Conservation (phyloP, 2,113 vertebrate species). For the Dryoscopus gambensis region DNA sequence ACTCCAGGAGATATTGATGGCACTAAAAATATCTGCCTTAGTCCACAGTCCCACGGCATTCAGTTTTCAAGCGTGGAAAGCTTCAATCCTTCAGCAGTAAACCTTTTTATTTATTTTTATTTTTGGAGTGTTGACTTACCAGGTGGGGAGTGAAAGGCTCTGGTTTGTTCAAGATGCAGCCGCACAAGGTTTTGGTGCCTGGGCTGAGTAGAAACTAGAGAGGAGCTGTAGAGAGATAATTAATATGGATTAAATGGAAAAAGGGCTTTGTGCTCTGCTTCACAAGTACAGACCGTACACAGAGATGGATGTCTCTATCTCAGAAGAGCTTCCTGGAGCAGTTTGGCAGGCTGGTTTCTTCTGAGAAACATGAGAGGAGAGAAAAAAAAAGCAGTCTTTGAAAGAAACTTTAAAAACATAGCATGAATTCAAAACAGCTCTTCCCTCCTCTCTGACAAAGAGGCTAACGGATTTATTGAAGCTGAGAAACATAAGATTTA, state of each 20-base stretch:
- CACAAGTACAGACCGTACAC: slow-evolving; percentile 42
- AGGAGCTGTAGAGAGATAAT: slow-evolving; percentile 29
- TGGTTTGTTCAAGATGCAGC: neutral
- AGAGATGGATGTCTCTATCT: slow-evolving; percentile 30
- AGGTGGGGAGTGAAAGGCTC: slow-evolving; percentile 4
- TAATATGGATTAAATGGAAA: slow-evolving; percentile 49
- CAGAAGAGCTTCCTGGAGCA: slow-evolving; percentile 28
- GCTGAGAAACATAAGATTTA: neutral
- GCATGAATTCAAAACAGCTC: neutral
- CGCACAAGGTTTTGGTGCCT: neutral
- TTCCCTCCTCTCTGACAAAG: neutral
- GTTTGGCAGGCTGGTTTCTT: slow-evolving; percentile 33
- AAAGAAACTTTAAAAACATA: neutral
- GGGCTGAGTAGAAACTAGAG: neutral
- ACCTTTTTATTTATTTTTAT: slow-evolving; percentile 26
- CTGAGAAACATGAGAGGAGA: neutral
- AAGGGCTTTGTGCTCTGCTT: slow-evolving; percentile 40
- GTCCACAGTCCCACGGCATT: neutral
- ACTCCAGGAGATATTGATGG: slow-evolving; percentile 57
- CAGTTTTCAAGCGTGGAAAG: neutral
- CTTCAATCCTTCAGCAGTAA: neutral
- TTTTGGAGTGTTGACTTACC: neutral
- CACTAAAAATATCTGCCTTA: slow-evolving; percentile 63
- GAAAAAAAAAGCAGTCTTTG: neutral
- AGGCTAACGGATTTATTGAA: neutral